These are phyloP conservation scores for Strigamia crassipes DNA, from an alignment of 2,888 invertebrate species.

Conservation along the genomic window DNA sequence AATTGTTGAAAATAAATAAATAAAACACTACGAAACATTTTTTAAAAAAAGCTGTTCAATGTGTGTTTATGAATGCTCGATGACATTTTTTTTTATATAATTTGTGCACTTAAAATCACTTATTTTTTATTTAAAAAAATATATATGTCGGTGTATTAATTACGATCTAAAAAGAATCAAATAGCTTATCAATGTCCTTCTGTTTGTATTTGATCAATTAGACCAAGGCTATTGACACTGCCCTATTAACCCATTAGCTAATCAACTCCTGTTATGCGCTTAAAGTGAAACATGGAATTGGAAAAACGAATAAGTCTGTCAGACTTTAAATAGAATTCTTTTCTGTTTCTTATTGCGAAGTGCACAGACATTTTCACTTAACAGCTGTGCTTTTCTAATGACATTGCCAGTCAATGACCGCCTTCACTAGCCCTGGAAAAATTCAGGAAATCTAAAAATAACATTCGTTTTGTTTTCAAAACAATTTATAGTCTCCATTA, in stretches of 20 bases:
- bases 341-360: background rate
- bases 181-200: constrained; percentile 14
- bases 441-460: constrained; percentile 7
- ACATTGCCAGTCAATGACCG: background rate
- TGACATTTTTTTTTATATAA: too few species aligned
- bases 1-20: background rate
- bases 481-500: background rate
- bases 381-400: constrained; percentile 16
- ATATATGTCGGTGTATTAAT: background rate
- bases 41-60: too few species aligned
- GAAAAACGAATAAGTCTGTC: background rate
- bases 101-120: background rate
- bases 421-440: background rate
- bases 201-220: constrained; percentile 11
- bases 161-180: background rate
- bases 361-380: constrained; percentile 11
- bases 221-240: constrained; percentile 21
- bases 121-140: background rate
- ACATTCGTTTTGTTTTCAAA: background rate
- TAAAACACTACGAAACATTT: background rate
- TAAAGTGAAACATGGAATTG: constrained; percentile 12
- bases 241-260: constrained; percentile 17
- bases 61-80: too few species aligned
- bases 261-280: background rate
- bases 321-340: background rate